phyloP scores from a whole-genome alignment of 2,113 vertebrate genomes.

The Colistium nudipinnis region DNA sequence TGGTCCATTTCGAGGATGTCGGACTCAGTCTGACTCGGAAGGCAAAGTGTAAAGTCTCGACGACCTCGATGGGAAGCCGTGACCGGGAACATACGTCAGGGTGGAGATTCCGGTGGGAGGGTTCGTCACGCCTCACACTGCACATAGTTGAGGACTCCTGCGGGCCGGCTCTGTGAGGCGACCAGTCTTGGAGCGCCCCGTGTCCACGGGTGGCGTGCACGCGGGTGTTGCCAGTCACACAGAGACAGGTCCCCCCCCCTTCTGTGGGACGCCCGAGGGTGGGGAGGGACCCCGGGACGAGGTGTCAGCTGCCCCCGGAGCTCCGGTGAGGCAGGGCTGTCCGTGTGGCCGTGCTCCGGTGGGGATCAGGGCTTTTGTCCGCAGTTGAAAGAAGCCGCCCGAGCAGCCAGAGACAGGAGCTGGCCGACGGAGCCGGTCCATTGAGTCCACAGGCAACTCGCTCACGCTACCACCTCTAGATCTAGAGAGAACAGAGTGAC shows the following conservation, averaged over 20 bases:
- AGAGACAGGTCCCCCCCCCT: slow-evolving; percentile 36
- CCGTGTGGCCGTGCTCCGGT: slow-evolving; percentile 23
- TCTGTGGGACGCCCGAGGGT: slow-evolving; percentile 21
- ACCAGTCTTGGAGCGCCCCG: slow-evolving; percentile 50
- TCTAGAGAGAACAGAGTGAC: not conserved
- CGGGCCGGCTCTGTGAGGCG: slow-evolving; percentile 41
- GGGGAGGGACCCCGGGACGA: slow-evolving; percentile 10
- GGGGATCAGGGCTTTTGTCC: slow-evolving; percentile 66
- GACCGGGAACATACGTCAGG: slow-evolving; percentile 45
- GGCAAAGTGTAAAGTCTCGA: slow-evolving; percentile 9
- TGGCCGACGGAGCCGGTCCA: not conserved
- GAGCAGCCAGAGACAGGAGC: slow-evolving; percentile 30
- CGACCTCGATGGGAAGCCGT: slow-evolving; percentile 33
- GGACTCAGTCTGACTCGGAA: slow-evolving; percentile 19
- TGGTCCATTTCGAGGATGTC: slow-evolving; percentile 19
- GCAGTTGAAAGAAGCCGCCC: slow-evolving; percentile 63
- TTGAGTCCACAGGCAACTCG: not conserved
- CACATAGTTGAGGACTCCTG: slow-evolving; percentile 36
- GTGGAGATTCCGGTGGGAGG: slow-evolving; percentile 40
- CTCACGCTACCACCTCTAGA: no score
- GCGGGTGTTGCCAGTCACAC: slow-evolving; percentile 41
- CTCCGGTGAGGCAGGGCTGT: not conserved
- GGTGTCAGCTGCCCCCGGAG: slow-evolving; percentile 28
- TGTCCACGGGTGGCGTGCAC: slow-evolving; percentile 24
- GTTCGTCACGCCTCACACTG: slow-evolving; percentile 26